Evolutionary conservation across 2,113 vertebrate genomes (phyloP).

Genomic region (Delphinapterus leucas): DNA sequence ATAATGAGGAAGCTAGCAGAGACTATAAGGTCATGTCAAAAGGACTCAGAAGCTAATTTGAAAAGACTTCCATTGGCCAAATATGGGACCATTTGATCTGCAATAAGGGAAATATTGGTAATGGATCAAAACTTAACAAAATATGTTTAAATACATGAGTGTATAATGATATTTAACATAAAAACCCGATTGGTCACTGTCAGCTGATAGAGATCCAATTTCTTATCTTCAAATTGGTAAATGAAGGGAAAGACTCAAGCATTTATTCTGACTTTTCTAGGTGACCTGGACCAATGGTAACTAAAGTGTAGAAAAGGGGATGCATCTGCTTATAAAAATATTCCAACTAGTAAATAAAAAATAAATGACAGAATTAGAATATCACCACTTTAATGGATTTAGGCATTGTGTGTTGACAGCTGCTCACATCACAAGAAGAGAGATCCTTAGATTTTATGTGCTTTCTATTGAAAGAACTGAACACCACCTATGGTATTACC

Average conservation of each 20-base stretch:
- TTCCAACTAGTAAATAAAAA: neutral
- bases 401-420: neutral
- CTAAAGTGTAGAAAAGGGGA: neutral
- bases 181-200: neutral
- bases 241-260: neutral
- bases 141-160: neutral
- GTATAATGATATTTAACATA: neutral
- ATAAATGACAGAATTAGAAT: neutral
- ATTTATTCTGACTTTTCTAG: neutral
- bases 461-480: neutral
- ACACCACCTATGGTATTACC: neutral
- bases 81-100: neutral
- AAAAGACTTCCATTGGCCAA: neutral
- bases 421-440: neutral
- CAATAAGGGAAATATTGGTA: slow-evolving; percentile 5
- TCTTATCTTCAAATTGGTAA: neutral
- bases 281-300: neutral
- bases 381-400: neutral
- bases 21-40: neutral
- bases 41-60: neutral
- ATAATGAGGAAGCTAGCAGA: neutral
- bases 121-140: neutral
- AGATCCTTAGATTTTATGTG: neutral
- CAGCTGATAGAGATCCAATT: neutral
- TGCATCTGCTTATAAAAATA: neutral